A percentile compares a stretch with the other conserved stretches of the same genome.
These are phyloP conservation scores for Axea sp. DNA, from an alignment of 2,888 invertebrate genomes.

Conservation along the genomic window DNA sequence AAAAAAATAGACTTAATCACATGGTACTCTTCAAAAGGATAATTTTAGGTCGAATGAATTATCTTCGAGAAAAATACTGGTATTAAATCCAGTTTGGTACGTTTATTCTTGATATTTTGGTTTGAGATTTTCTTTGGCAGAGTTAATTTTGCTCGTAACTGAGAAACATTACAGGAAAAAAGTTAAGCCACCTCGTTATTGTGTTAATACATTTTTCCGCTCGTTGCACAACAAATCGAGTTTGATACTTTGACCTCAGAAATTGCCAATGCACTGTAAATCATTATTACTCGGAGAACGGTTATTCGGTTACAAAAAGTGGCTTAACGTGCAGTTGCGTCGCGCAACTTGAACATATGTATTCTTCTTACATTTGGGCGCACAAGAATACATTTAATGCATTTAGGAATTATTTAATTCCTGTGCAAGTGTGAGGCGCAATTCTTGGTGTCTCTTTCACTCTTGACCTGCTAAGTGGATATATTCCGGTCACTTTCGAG, in stretches of 20 bases:
- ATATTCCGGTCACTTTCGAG: conserved; percentile 61
- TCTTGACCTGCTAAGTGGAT: conserved; percentile 57
- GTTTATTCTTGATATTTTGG: conserved; percentile 34
- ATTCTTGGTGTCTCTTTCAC: conserved; percentile 38
- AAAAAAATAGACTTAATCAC: too few species aligned
- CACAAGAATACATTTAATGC: conserved; percentile 51
- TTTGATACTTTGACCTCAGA: conserved; percentile 61
- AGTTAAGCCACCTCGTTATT: conserved; percentile 54
- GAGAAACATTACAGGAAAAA: conserved; percentile 25
- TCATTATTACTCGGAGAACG: conserved; percentile 52
- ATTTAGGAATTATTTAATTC: conserved; percentile 62
- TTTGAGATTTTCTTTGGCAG: conserved; percentile 48
- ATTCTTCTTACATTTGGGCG: conserved; percentile 5
- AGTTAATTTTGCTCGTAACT: conserved; percentile 45
- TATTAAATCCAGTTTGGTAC: conserved; percentile 36
- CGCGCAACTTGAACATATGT: conserved; percentile 34
- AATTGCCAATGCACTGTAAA: conserved; percentile 60
- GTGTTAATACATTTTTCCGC: conserved; percentile 58
- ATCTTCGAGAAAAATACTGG: conserved; percentile 26
- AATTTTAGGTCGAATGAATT: too few species aligned
- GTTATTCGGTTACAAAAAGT: conserved; percentile 58
- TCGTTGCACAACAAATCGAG: conserved; percentile 54
- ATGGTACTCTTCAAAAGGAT: too few species aligned
- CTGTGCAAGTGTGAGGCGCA: conserved; percentile 33
- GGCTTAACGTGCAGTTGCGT: conserved; percentile 50